phyloP scores from a whole-genome alignment of 2,797 vertebrate genomes.

The Enteromius radiatus region DNA sequence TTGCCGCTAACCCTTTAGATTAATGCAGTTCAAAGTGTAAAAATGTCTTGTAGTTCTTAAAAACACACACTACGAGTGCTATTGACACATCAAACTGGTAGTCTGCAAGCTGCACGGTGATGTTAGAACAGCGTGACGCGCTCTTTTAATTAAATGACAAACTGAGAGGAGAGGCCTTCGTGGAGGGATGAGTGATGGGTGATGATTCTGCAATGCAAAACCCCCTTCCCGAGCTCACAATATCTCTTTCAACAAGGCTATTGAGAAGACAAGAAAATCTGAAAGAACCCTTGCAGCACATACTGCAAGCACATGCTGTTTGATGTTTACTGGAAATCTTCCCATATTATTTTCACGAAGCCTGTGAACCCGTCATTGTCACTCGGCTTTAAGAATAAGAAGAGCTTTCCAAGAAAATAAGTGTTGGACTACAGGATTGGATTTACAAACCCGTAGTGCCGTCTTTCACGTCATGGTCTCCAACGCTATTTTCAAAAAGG shows the following conservation, averaged over 20 bases:
- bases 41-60: neutral
- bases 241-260: conserved; percentile 18
- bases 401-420: conserved; percentile 35
- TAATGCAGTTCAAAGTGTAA: neutral
- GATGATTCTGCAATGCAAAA: conserved; percentile 32
- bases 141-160: conserved; percentile 47
- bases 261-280: conserved; percentile 17
- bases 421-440: conserved; percentile 28
- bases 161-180: conserved; percentile 21
- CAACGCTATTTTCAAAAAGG: neutral
- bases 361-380: conserved; percentile 38
- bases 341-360: conserved; percentile 41
- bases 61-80: conserved; percentile 2
- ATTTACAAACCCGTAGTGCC: neutral
- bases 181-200: conserved; percentile 32
- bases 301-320: too few relatives aligned
- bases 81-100: neutral
- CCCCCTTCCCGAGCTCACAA: conserved; percentile 1
- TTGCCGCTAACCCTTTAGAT: neutral
- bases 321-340: conserved; percentile 44
- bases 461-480: neutral
- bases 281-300: conserved; percentile 25
- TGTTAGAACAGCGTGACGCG: conserved; percentile 8
- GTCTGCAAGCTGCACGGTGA: neutral
- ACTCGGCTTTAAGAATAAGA: conserved; percentile 31